Conservation (phyloP, 2,797 vertebrate genomes). For the Acrossocheilus fasciatus region DNA sequence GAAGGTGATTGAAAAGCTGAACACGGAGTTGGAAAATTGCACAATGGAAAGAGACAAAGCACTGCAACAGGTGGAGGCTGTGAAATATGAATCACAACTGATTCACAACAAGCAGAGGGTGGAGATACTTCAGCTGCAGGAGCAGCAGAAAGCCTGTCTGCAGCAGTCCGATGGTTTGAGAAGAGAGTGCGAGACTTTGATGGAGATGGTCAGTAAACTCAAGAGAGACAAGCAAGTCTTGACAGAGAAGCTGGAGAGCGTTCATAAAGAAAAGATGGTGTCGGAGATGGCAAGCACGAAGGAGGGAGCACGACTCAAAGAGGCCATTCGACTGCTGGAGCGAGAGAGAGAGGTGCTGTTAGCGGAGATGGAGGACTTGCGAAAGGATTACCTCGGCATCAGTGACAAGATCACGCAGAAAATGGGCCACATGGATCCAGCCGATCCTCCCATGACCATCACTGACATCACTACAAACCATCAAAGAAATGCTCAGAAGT, state of each 20-base stretch:
- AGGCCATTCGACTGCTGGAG: conserved; percentile 47
- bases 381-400: conserved; percentile 62
- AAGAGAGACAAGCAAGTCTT: conserved; percentile 58
- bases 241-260: conserved; percentile 44
- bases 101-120: conserved; percentile 38
- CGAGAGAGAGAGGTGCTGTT: conserved; percentile 57
- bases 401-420: conserved; percentile 64
- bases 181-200: conserved; percentile 49
- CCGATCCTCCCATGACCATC: conserved; percentile 50
- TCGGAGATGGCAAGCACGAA: conserved; percentile 23
- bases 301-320: conserved; percentile 54
- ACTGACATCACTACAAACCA: conserved; percentile 42
- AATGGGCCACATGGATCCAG: conserved; percentile 46
- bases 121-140: conserved; percentile 53
- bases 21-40: conserved; percentile 38
- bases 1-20: conserved; percentile 40
- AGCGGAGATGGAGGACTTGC: conserved; percentile 59
- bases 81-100: conserved; percentile 45
- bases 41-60: conserved; percentile 39
- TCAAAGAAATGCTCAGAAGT: conserved; percentile 5
- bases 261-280: conserved; percentile 49
- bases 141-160: conserved; percentile 34
- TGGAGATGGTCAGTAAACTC: conserved; percentile 50
- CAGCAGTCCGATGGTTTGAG: conserved; percentile 41
- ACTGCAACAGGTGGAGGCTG: conserved; percentile 39